Conservation (phyloP, 2,797 vertebrate species). For the Etheostoma nigrum region DNA sequence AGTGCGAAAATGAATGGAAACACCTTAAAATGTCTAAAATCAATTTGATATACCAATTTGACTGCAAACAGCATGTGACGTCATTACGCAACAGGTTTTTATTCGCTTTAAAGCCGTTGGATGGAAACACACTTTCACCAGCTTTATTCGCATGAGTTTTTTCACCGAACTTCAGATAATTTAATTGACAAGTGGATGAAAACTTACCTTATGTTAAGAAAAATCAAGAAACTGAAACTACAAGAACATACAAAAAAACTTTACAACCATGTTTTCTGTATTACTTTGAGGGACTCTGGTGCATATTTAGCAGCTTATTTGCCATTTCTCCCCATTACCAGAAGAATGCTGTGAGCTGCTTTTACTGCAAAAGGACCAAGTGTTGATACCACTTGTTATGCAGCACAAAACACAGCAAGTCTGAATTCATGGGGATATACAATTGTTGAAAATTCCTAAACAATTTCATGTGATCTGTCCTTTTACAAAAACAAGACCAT, state of each 20-base stretch:
- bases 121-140: too few relatives aligned
- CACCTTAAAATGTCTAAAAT: too few relatives aligned
- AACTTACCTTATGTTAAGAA: background rate
- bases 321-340: background rate
- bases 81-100: too few relatives aligned
- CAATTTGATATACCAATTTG: too few relatives aligned
- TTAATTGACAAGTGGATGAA: too few relatives aligned
- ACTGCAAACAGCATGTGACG: too few relatives aligned
- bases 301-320: conserved; percentile 1
- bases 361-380: background rate
- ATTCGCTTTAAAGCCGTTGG: too few relatives aligned
- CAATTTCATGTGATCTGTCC: background rate
- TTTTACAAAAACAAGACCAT: background rate
- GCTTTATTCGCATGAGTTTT: too few relatives aligned
- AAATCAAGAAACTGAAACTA: background rate
- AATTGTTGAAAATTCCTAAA: background rate
- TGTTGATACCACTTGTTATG: background rate
- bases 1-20: too few relatives aligned
- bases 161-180: too few relatives aligned
- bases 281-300: background rate
- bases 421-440: background rate
- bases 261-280: background rate
- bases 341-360: background rate
- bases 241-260: too few relatives aligned
- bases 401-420: background rate